phyloP scores from a whole-genome alignment of 2,888 invertebrate species.

The Geophilus truncorum region DNA sequence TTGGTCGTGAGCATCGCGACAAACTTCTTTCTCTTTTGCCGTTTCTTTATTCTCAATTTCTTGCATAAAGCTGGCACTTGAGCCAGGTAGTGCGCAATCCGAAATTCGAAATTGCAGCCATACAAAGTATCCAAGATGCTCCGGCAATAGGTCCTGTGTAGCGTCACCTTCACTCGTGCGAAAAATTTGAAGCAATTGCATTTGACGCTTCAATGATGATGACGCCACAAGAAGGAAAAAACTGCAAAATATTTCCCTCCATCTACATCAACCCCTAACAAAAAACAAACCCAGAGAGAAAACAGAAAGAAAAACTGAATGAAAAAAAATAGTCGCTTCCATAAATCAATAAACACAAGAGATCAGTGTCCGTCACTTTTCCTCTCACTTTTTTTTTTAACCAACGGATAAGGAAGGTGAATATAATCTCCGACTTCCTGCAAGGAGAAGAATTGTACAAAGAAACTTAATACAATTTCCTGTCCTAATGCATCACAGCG shows the following conservation, averaged over 20 bases:
- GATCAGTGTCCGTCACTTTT: not conserved
- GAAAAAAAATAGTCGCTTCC: no score
- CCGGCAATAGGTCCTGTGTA: not conserved
- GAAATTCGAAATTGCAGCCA: not conserved
- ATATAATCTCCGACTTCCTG: not conserved
- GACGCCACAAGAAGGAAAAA: not conserved
- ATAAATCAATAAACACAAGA: not conserved
- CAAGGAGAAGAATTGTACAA: not conserved
- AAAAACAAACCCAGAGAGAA: no score
- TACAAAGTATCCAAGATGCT: not conserved
- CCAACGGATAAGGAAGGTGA: not conserved
- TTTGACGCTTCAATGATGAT: conserved; percentile 3
- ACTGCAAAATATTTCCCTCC: not conserved
- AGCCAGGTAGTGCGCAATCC: no score
- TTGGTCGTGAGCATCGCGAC: no score
- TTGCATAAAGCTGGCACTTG: no score
- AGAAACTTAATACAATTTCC: not conserved
- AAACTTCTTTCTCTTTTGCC: no score
- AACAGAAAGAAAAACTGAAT: no score
- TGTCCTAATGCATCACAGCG: not conserved
- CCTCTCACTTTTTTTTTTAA: not conserved
- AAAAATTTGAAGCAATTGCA: conserved; percentile 10
- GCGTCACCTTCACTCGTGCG: not conserved
- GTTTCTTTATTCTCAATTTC: no score
- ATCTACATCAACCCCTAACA: not conserved